Evolutionary conservation across 2,113 vertebrate species (phyloP), one percentile per base, ranked within the genome.

Genomic region (Panthera uncia): DNA sequence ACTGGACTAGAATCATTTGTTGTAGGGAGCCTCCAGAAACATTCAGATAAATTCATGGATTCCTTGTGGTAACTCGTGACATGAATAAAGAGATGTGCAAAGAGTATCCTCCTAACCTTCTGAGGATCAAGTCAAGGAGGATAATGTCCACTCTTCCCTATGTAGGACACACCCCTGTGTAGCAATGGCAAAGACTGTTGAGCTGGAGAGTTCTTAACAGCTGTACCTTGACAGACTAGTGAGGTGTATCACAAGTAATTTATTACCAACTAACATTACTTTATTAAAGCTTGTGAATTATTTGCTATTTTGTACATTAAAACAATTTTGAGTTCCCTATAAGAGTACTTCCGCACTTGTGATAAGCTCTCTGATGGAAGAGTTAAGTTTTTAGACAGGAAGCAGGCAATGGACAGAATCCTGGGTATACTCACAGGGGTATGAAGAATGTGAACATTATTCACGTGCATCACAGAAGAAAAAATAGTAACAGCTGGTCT

Each of bases 281-380:
- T 83, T 84, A 96, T 96, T 73, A 81, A 86, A 93, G 83, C 21
- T 80, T 83, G 74, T 76, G 19, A 94, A 73, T 87, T 69, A 57
- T 89, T 96, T 94, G 29, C 11, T 55, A 15, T 61, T 87, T 79
- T 41, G 29, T 92, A 95, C 89, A 63, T 91, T 93, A 86, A 52
- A 81, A 66, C 38, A 87, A 63, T 48, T 88, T 82, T 12, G 87
- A 61, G 3, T 88, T 88, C 55, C 61, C 63, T 87, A 4, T 65
- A 87, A 94, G 68, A 94, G 10, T 52, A 61, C 21, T 73, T 27
- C 65, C 14, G 45, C 6, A 66, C 15, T 94, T 94, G 41, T 82
- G 65, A 68, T 66, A 57, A 94, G 48, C 41, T 96, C 74, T 92
- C 52, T 85, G 79, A 88, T 38, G 7, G 14, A 85, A 76, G 33